Base-by-base conservation (phyloP, 2,113 vertebrate species). In the Melanostigma gelatinosum region DNA sequence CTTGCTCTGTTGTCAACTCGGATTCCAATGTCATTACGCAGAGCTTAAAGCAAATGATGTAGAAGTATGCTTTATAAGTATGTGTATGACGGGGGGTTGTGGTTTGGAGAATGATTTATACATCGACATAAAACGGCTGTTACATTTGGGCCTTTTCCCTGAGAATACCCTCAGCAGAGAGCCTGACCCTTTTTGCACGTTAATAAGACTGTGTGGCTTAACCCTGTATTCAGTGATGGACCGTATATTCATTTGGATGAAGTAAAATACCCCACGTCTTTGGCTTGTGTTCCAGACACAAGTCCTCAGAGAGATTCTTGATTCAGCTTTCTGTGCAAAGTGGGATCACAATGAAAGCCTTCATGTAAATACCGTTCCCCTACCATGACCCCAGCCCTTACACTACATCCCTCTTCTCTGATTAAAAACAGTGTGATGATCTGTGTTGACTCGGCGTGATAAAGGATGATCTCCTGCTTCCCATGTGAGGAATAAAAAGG, bases 51-150 rank as follows among this genome's bases (percentile, higher is more conserved):
- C 91, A 94, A 94, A 94, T 88, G 73, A 93, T 93, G 86, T 91
- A 94, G 92, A 93, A 88, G 91, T 95, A 94, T 95, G 94, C 93
- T 95, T 95, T 95, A 95, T 95, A 95, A 96, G 94, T 95, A 95
- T 91, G 91, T 91, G 85, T 91, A 81, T 91, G 85, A 79, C 83
- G 73, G 82, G 82, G 82, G 82, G 77, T 86, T 88, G 58, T 84
- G 83, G 82, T 80, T 65, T 83, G 66, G 63, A 78, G 73, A 62
- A 60, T 20, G 62, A 84, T 72, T 83, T 32, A 77, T 79, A 75
- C 58, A 75, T 80, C 74, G 72, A 66, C 72, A 77, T 63, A 16
- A 79, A 78, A 82, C 65, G 57, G 72, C 67, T 61, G 52, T 80
- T 44, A 74, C 46, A 78, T 89, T 77, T 69, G 64, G 34, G 72